Evolutionary conservation across 2,113 vertebrate species (phyloP).

Genomic region (Pao palembangensis): DNA sequence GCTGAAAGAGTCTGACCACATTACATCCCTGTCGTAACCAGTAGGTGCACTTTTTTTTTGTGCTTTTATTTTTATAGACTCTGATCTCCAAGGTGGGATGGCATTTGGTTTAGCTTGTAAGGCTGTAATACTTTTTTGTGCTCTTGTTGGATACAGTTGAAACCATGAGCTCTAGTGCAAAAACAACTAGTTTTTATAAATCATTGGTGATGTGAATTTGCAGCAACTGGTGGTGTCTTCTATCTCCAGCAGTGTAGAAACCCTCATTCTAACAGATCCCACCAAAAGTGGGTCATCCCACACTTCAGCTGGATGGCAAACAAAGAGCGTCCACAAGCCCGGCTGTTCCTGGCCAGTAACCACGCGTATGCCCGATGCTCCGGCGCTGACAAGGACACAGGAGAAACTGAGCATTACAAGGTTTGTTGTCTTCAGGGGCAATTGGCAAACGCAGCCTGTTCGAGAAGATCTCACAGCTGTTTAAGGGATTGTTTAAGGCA

Average conservation of each 20-base stretch:
- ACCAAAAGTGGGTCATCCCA: slow-evolving; percentile 68
- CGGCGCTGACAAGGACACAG: slow-evolving; percentile 68
- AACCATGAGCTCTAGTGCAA: slow-evolving; percentile 1
- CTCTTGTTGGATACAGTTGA: too few species aligned
- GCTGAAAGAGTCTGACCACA: too few species aligned
- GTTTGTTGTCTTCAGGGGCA: slow-evolving; percentile 37
- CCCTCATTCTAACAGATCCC: slow-evolving; percentile 67
- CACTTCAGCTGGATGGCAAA: slow-evolving; percentile 67
- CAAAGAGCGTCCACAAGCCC: slow-evolving; percentile 56
- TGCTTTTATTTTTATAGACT: too few species aligned
- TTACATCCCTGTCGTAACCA: too few species aligned
- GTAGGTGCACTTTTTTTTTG: too few species aligned
- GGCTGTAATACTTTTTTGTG: too few species aligned
- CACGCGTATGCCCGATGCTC: slow-evolving; percentile 54
- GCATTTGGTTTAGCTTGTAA: too few species aligned
- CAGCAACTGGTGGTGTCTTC: slow-evolving; percentile 49
- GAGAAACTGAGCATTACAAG: slow-evolving; percentile 67
- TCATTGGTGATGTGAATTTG: neutral
- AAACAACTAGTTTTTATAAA: neutral
- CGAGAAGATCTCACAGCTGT: too few species aligned
- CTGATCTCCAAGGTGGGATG: too few species aligned
- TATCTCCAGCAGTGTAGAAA: slow-evolving; percentile 58
- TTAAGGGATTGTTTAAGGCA: too few species aligned
- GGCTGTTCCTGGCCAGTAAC: slow-evolving; percentile 60
- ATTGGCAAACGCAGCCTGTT: too few species aligned